Evolutionary conservation across 2,113 vertebrate genomes (phyloP), one percentile per base, ranked within the genome.

Genomic region (Marmota flaviventris): DNA sequence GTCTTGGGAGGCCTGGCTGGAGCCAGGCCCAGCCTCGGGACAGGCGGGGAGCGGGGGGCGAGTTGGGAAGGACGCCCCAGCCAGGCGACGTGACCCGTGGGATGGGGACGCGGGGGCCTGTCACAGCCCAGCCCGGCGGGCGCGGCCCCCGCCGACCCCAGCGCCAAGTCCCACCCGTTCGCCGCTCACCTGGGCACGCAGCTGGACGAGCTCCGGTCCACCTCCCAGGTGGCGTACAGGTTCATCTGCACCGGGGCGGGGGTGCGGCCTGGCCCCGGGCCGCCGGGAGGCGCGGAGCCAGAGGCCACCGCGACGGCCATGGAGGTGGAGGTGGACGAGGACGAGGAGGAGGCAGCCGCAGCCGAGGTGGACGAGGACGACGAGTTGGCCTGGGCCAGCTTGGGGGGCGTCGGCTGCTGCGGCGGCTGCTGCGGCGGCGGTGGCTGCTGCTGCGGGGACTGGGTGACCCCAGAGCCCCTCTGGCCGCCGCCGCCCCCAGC

Each of bases 221-320:
- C 99, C 97, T 99, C 99, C 99, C 99, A 99, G 98, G 99, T 99
- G 48, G 99, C 99, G 97, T 99, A 99, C 97, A 99, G 99, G 98
- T 99, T 99, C 99, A 99, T 99, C 97, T 99, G 99, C 93, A 99
- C 99, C 69, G 99, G 99, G 45, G 98, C 98, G 81, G 97, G 96
- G 51, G 97, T 97, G 87, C 97, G 99, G 51, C 99, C 99, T 98
- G 98, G 99, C 97, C 98, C 98, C 85, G 99, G 98, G 98, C 99
- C 98, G 92, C 99, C 98, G 98, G 92, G 98, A 98, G 98, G 98
- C 98, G 95, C 99, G 98, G 98, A 97, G 96, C 97, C 97, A 63
- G 95, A 95, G 96, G 98, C 97, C 94, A 97, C 97, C 73, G 97
- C 97, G 85, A 97, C 96, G 95, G 98, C 97, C 97, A 93, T 95